Evolutionary conservation across 1,140 invertebrate species (phyloP), one percentile per base, ranked within the genome.

Genomic region (Drosophila ercepeae): DNA sequence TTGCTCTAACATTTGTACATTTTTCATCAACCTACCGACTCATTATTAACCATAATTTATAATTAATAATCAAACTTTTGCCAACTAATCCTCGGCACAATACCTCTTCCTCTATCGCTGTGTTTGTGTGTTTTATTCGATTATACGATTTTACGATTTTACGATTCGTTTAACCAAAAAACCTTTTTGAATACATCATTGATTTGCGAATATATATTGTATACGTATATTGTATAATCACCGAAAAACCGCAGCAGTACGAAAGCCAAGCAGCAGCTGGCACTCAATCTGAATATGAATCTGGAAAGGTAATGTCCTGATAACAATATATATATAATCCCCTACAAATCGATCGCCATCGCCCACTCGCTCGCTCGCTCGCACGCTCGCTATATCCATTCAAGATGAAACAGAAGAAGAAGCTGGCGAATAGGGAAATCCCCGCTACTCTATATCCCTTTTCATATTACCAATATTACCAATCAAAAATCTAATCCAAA

Each of bases 391-490:
- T 49, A 16, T 34, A 25, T 45, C 49, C 73, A 60, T 57, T 58
- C 41, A 57, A 76, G 71, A 53, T 19, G 51, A 50, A n/a, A n/a
- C n/a, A n/a, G 55, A 73, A 60, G 52, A 57, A 34, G 29, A 73
- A 50, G 73, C 72, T 61, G 88, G 89, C 89, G 89, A 90, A 83
- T 83, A 90, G 89, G 84, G 89, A 89, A 64, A 78, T 67, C 71
- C 70, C 76, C 51, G 71, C 68, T 81, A 83, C 83, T 36, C 21
- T 44, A 11, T 34, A 61, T 25, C 21, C 21, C 36, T 44, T 4
- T 27, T 16, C 42, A 61, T 39, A 18, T 44, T 7, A 41, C 23
- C 25, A 4, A 41, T 14, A 19, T 41, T 29, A 9, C 48, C 54
- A 9, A 9, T 45, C 21, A 19, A 48, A 34, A 13, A 18, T 63